Evolutionary conservation across 2,797 vertebrate species (phyloP).

Genomic region (Rhinogobio ventralis): DNA sequence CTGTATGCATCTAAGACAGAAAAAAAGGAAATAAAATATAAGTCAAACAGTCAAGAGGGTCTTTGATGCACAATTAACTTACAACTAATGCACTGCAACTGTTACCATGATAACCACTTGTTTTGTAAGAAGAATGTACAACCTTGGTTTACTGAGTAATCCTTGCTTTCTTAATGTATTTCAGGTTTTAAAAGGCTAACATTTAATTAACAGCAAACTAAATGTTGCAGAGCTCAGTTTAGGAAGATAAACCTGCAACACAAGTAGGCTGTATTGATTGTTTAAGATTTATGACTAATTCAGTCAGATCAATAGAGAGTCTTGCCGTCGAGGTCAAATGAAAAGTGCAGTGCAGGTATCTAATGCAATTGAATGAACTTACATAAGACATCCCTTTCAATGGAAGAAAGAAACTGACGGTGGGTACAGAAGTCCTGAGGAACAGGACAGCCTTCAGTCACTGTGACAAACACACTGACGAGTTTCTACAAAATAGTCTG

Average conservation of each 20-base stretch:
- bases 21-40: not conserved
- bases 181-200: constrained; percentile 3
- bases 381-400: constrained; percentile 22
- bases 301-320: constrained; percentile 27
- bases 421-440: not conserved
- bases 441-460: not conserved
- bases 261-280: constrained; percentile 30
- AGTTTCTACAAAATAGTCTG: not conserved
- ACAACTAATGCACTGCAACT: not conserved
- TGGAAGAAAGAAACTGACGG: not conserved
- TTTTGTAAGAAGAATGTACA: not conserved
- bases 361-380: not conserved
- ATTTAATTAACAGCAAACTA: constrained; percentile 31
- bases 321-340: constrained; percentile 31
- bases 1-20: not conserved
- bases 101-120: not conserved
- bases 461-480: constrained; percentile 3
- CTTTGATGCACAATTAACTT: not conserved
- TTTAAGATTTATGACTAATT: constrained; percentile 38
- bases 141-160: not conserved
- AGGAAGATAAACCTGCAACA: constrained; percentile 11
- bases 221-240: constrained; percentile 5
- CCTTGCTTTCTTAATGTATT: not conserved
- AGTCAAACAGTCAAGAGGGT: not conserved
- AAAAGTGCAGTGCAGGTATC: constrained; percentile 38